These are phyloP conservation scores for Idaea dimidiata DNA, from an alignment of 2,888 invertebrate species.

Conservation along the genomic window DNA sequence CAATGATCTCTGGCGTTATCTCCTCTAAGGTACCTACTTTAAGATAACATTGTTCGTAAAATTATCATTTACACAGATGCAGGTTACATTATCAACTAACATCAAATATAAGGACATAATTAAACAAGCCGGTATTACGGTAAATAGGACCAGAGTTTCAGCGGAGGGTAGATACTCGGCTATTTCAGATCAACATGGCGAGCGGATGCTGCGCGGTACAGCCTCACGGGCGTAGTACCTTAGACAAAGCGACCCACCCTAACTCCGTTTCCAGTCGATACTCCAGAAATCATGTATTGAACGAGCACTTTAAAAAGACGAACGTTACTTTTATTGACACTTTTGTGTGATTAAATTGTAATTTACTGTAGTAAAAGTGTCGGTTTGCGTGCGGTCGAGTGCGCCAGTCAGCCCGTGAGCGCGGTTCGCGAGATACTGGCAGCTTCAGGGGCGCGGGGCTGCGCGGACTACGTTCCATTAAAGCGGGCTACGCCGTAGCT, in stretches of 20 bases:
- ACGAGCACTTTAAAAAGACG: conserved; percentile 48
- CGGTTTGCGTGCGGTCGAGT: conserved; percentile 17
- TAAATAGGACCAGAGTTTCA: conserved; percentile 15
- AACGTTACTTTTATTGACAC: conserved; percentile 30
- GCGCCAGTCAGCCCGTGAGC: conserved; percentile 29
- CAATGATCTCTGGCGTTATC: conserved; percentile 15
- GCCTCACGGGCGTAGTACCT: conserved; percentile 72
- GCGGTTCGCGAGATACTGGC: conserved; percentile 76
- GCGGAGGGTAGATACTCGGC: conserved; percentile 11
- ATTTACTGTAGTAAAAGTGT: conserved; percentile 41
- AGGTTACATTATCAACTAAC: background rate
- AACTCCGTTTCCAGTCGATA: conserved; percentile 49
- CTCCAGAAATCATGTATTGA: conserved; percentile 54
- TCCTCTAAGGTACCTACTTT: conserved; percentile 5
- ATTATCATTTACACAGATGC: conserved; percentile 6
- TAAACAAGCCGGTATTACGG: background rate
- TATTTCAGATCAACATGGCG: conserved; percentile 53
- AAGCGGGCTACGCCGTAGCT: conserved; percentile 58
- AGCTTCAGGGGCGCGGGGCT: conserved; percentile 72
- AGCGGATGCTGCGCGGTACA: conserved; percentile 75
- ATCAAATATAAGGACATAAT: background rate
- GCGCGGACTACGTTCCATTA: conserved; percentile 68
- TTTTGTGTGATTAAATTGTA: conserved; percentile 39
- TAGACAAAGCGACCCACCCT: conserved; percentile 72
- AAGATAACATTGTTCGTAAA: background rate